Conservation (phyloP, 2,113 vertebrate species). For the Thermophis baileyi region DNA sequence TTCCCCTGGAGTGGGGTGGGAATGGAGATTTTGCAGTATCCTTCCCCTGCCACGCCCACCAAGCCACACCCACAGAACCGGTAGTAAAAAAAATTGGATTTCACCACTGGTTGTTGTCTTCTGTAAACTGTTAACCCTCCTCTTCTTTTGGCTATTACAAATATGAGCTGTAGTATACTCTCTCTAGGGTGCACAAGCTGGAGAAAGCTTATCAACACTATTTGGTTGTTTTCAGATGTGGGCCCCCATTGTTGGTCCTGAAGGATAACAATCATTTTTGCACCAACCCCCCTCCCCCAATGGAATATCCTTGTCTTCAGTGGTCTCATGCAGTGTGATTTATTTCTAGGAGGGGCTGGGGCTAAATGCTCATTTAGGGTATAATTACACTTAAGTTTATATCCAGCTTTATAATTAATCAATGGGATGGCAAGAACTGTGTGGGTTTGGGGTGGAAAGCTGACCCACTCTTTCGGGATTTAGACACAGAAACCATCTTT, state of each 20-base stretch:
- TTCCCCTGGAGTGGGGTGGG: too few relatives aligned
- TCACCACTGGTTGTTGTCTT: background rate
- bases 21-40: too few relatives aligned
- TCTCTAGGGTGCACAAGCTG: background rate
- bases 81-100: too few relatives aligned
- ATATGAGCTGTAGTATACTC: background rate
- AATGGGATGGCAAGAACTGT: conserved; percentile 27
- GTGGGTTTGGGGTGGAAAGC: background rate
- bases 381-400: conserved; percentile 55
- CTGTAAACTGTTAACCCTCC: background rate
- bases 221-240: conserved; percentile 9
- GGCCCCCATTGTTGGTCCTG: conserved; percentile 26
- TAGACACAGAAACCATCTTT: background rate
- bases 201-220: background rate
- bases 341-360: conserved; percentile 64
- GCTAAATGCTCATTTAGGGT: conserved; percentile 46
- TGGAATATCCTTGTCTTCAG: conserved; percentile 53
- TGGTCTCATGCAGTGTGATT: conserved; percentile 49
- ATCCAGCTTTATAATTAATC: conserved; percentile 20
- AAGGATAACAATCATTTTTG: background rate
- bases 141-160: background rate
- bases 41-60: too few relatives aligned
- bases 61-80: too few relatives aligned
- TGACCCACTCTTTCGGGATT: background rate
- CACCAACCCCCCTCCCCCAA: background rate